Conservation (phyloP, 2,888 invertebrate species). For the Lasioglossum pauxillum region DNA sequence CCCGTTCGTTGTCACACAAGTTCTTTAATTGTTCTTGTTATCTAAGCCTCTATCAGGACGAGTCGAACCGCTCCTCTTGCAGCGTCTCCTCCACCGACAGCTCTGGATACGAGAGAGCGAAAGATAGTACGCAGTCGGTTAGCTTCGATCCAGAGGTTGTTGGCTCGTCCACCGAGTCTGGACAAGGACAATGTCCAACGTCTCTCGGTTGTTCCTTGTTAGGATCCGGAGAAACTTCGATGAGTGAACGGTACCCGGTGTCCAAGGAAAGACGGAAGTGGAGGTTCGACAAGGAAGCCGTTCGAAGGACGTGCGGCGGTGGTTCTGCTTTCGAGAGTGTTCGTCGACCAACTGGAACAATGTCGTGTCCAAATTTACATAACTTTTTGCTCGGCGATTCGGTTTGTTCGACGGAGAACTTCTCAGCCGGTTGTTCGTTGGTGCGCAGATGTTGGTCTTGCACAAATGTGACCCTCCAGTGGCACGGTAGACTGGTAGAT, state of each 20-base stretch:
- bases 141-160: not conserved
- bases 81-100: constrained; percentile 28
- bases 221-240: not conserved
- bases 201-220: not conserved
- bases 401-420: not conserved
- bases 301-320: not conserved
- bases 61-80: constrained; percentile 25
- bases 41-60: constrained; percentile 35
- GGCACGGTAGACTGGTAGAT: constrained; percentile 37
- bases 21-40: constrained; percentile 79
- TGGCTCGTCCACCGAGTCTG: not conserved
- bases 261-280: constrained; percentile 31
- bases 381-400: constrained; percentile 3
- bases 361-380: constrained; percentile 38
- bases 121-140: not conserved
- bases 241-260: not conserved
- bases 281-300: constrained; percentile 20
- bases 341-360: constrained; percentile 17
- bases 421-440: constrained; percentile 5
- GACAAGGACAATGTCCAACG: not conserved
- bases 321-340: not conserved
- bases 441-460: constrained; percentile 39
- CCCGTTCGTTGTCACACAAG: constrained; percentile 78
- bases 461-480: constrained; percentile 27
- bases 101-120: not conserved